These are phyloP conservation scores for Leptobrachium ailaonicum DNA, from an alignment of 2,113 vertebrate species.

Conservation along the genomic window DNA sequence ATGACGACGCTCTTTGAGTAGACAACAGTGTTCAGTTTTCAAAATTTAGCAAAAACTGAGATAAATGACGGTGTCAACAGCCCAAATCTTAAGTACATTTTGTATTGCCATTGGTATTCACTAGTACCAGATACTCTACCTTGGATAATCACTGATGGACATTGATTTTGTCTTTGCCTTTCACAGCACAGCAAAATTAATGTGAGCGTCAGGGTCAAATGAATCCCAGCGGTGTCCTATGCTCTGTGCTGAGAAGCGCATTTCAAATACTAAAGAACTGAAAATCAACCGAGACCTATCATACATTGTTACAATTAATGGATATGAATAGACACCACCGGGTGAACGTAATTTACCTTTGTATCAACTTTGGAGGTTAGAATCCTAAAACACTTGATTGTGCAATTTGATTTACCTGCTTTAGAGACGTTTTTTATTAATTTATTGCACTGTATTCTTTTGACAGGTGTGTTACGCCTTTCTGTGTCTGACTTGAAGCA, in stretches of 20 bases:
- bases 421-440: constrained; percentile 3
- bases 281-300: constrained; percentile 64
- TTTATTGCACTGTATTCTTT: constrained; percentile 25
- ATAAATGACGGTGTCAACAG: constrained; percentile 67
- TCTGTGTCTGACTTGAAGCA: constrained; percentile 1
- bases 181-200: constrained; percentile 81
- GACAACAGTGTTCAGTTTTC: no score
- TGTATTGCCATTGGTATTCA: constrained; percentile 67
- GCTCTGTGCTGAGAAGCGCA: constrained; percentile 68
- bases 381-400: constrained; percentile 61
- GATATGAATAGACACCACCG: constrained; percentile 67
- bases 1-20: no score
- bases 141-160: constrained; percentile 80
- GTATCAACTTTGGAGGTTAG: constrained; percentile 71
- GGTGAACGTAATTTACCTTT: constrained; percentile 66
- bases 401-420: constrained; percentile 37
- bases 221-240: constrained; percentile 73
- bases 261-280: constrained; percentile 68
- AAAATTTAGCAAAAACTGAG: constrained; percentile 57
- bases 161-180: constrained; percentile 82
- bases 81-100: constrained; percentile 68
- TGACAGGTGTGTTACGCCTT: constrained; percentile 8
- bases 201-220: constrained; percentile 78
- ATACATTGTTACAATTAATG: constrained; percentile 74
- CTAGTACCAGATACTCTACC: constrained; percentile 74